Evolutionary conservation across 2,888 invertebrate species (phyloP), one percentile per base, ranked within the genome.

Genomic region (Bhutanitis thaidina): DNA sequence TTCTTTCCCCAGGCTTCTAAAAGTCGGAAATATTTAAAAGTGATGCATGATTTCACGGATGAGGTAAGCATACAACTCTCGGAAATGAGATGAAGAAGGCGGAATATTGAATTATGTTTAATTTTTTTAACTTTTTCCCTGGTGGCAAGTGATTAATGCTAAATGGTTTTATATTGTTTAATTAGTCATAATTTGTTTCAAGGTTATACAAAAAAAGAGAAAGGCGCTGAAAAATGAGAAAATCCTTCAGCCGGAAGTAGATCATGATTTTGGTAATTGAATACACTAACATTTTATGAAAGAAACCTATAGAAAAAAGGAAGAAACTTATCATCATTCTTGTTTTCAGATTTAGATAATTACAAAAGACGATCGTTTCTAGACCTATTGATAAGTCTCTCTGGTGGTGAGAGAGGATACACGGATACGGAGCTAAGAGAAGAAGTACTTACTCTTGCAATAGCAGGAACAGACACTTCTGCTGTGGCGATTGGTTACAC

Each of bases 31-130:
- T 85, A 84, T 58, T 55, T 93, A 4, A 69, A 84, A 38, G 71
- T 88, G 12, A 76, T 94, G 60, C 93, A 94, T 58, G 69, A 67
- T 3, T 93, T 94, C 61, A 93, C 84, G 13, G 77, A 90, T 57
- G 62, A 84, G 57, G 90, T 91, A 65, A 67, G 61, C 1, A 27
- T 27, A 8, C 8, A 4, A 27, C 7, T 8, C 27, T 8, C 27
- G 8, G 7, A 27, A 27, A 4, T 10, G 2, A 9, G 29, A 2
- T 3, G 29, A 3, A n/a, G n/a, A n/a, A n/a, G n/a, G n/a, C n/a
- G n/a, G n/a, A n/a, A n/a, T n/a, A n/a, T n/a, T n/a, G n/a, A n/a
- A n/a, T n/a, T n/a, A n/a, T n/a, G n/a, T n/a, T n/a, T n/a, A n/a
- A n/a, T n/a, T n/a, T n/a, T n/a, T n/a, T n/a, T n/a, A n/a, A n/a